These are phyloP conservation scores for Carassius auratus DNA, from an alignment of 2,113 vertebrate species.

Conservation along the genomic window DNA sequence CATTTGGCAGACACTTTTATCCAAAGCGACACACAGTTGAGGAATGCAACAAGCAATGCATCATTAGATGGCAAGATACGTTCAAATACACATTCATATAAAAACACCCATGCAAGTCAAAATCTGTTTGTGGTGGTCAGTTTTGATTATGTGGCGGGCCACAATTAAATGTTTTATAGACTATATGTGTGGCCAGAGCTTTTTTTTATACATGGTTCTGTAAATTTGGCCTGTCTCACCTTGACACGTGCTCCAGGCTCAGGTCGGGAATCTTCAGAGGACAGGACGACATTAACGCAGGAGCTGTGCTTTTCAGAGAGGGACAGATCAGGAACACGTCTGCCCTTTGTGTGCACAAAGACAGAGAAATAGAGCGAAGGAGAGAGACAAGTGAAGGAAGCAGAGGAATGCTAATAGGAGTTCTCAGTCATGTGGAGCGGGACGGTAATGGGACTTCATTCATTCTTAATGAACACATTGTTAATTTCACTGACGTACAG, in stretches of 20 bases:
- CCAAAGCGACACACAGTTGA: no score
- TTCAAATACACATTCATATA: no score
- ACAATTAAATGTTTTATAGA: background rate
- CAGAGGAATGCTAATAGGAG: constrained; percentile 52
- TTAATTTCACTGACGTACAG: constrained; percentile 54
- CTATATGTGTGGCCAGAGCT: background rate
- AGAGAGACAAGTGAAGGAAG: constrained; percentile 32
- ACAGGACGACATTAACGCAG: background rate
- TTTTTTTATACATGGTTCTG: no score
- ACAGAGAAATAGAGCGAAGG: background rate
- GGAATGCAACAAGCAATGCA: no score
- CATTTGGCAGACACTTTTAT: no score
- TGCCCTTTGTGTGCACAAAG: constrained; percentile 24
- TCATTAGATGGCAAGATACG: no score
- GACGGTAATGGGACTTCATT: constrained; percentile 52
- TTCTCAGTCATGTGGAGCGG: constrained; percentile 51
- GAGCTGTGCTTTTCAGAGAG: constrained; percentile 24
- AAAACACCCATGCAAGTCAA: no score
- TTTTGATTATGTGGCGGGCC: no score
- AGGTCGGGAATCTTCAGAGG: constrained; percentile 18
- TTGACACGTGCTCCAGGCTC: constrained; percentile 11
- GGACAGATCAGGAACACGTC: constrained; percentile 26
- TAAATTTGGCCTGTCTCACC: constrained; percentile 33
- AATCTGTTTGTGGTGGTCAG: no score
- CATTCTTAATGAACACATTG: constrained; percentile 60